Percentiles rank a stretch among this genome's conserved stretches.
Evolutionary conservation across 2,797 vertebrate species (phyloP).

Genomic region (Gymnoscopelus microlampas): DNA sequence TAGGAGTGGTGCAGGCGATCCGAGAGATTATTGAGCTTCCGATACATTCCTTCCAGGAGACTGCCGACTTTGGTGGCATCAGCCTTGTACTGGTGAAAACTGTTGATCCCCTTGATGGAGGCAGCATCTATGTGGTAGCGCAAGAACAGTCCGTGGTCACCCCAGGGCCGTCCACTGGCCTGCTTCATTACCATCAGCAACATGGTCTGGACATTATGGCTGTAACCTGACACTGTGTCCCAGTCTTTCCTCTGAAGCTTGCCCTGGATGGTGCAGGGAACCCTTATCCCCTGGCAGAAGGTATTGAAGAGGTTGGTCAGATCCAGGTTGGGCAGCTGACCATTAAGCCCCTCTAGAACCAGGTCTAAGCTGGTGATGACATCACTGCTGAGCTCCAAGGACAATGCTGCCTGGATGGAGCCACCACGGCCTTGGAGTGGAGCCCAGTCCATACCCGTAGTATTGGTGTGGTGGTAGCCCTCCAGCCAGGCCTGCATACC

Average conservation of each 20-base stretch:
- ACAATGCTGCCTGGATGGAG: slow-evolving; percentile 91
- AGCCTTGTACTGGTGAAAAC: slow-evolving; percentile 93
- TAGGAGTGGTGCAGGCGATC: slow-evolving; percentile 95
- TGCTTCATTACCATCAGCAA: slow-evolving; percentile 93
- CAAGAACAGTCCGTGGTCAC: slow-evolving; percentile 93
- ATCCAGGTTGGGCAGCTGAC: slow-evolving; percentile 94
- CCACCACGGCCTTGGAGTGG: slow-evolving; percentile 88
- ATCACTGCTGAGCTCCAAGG: slow-evolving; percentile 91
- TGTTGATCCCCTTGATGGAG: slow-evolving; percentile 90
- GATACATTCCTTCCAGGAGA: slow-evolving; percentile 91
- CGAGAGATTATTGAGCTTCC: slow-evolving; percentile 94
- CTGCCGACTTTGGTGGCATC: slow-evolving; percentile 87
- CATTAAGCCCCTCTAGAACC: slow-evolving; percentile 90
- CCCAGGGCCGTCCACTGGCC: slow-evolving; percentile 88
- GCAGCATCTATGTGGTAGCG: slow-evolving; percentile 93
- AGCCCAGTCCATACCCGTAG: slow-evolving; percentile 88
- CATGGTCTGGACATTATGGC: slow-evolving; percentile 89
- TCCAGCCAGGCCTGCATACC: slow-evolving; percentile 97
- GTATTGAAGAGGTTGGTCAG: slow-evolving; percentile 93
- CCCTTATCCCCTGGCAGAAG: slow-evolving; percentile 92
- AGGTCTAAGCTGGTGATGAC: slow-evolving; percentile 93
- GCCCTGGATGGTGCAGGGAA: slow-evolving; percentile 93
- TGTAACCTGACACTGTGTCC: slow-evolving; percentile 84
- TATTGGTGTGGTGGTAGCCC: slow-evolving; percentile 92
- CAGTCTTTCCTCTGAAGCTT: slow-evolving; percentile 92